Evolutionary conservation across 2,797 vertebrate genomes (phyloP), one percentile per base, ranked within the genome.

Genomic region (Pachyuromys duprasi): DNA sequence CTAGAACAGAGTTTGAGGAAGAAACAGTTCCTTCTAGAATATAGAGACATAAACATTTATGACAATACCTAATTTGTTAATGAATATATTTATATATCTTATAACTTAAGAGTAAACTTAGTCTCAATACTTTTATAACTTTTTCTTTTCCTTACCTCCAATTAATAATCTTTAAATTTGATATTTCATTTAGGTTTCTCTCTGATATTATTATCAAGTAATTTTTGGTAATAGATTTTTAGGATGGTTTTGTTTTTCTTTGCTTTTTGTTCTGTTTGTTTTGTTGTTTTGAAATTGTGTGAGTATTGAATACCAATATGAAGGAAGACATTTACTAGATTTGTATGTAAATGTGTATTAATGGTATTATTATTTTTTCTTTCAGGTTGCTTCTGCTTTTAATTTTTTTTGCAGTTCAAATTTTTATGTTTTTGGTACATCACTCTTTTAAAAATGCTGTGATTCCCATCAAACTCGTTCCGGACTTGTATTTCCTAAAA

Each of bases 311-410:
- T 74, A 60, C 8, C 15, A 80, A n/a, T 22, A 18, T 33, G 36
- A 90, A 92, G 13, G 49, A 86, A 63, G 13, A 33, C 4, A 72
- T 62, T 70, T 69, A 33, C 78, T 65, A 70, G 26, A 67, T 81
- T 83, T 90, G 12, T 14, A 18, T 93, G 31, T 45, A 49, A 31
- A n/a, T 95, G 20, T 88, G 13, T 26, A 36, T 91, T 95, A 95
- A 0, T 33, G 74, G 0, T 72, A 2, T 84, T 82, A 28, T 95
- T 91, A 49, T 91, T 90, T 95, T 83, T 86, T 69, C 97, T 98
- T 98, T 80, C 98, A 99, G 99, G 86, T 98, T 99, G 97, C 98
- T 99, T 90, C 97, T 99, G 96, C 99, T 99, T 97, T 98, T 99
- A 97, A 98, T 99, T 93, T 99, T 99, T 87, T 98, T 99, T 90